A percentile compares a stretch with the other conserved stretches of the same genome.
Evolutionary conservation across 2,888 invertebrate genomes (phyloP).

Genomic region (Cremastinae sp.): DNA sequence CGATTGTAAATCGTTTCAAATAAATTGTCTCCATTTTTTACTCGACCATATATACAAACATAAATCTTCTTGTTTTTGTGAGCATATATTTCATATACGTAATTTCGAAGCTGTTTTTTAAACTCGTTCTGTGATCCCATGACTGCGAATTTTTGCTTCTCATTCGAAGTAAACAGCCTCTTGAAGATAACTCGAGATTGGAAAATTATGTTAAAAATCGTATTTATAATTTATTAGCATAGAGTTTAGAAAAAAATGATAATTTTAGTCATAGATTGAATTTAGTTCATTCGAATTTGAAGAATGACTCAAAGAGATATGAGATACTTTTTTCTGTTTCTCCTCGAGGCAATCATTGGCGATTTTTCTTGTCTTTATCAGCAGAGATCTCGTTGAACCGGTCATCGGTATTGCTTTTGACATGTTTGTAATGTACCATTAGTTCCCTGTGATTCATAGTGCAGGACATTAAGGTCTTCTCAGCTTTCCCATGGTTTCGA

Average conservation of each 20-base stretch:
- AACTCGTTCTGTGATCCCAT: neutral
- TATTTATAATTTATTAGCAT: too few species aligned
- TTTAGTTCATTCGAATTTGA: too few species aligned
- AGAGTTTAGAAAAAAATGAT: neutral
- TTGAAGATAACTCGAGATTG: too few species aligned
- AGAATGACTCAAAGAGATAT: too few species aligned
- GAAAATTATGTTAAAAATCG: neutral
- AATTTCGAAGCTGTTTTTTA: neutral
- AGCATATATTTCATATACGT: neutral
- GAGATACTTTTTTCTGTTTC: neutral
- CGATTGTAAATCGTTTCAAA: slow-evolving; percentile 41
- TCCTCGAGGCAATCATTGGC: neutral
- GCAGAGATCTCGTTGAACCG: slow-evolving; percentile 19
- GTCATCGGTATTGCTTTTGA: slow-evolving; percentile 6
- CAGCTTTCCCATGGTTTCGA: slow-evolving; percentile 50
- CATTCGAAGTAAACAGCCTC: neutral
- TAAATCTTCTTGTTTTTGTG: slow-evolving; percentile 1
- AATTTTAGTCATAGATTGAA: too few species aligned
- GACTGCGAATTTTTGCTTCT: too few species aligned
- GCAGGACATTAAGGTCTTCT: slow-evolving; percentile 40
- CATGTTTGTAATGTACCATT: slow-evolving; percentile 27
- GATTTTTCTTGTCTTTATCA: slow-evolving; percentile 9
- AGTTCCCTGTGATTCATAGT: slow-evolving; percentile 29
- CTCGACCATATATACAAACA: too few species aligned
- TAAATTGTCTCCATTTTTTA: slow-evolving; percentile 23